A percentile compares a stretch with the other conserved stretches of the same genome.
Conservation (phyloP, 2,888 invertebrate genomes). For the Herminia tarsipennalis region DNA sequence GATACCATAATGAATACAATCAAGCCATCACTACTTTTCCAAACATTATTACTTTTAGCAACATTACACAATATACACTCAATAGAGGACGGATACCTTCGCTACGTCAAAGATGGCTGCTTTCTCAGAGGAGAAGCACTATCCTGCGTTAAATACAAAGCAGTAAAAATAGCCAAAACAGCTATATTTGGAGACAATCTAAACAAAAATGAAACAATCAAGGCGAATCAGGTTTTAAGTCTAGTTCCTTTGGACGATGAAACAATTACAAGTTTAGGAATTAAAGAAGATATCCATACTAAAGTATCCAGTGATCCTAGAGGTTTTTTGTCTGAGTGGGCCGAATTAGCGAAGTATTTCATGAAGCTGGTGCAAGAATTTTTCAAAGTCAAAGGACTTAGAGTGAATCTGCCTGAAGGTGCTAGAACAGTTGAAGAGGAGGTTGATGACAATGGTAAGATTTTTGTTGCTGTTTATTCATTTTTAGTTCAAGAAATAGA, state of each 20-base stretch:
- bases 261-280: constrained; percentile 55
- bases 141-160: constrained; percentile 77
- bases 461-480: neutral
- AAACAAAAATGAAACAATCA: constrained; percentile 67
- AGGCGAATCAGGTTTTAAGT: constrained; percentile 68
- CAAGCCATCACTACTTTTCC: constrained; percentile 19
- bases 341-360: constrained; percentile 74
- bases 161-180: constrained; percentile 73
- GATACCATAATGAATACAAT: constrained; percentile 39
- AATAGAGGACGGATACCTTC: constrained; percentile 71
- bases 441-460: constrained; percentile 60
- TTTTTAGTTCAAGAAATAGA: neutral
- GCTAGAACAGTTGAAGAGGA: constrained; percentile 74
- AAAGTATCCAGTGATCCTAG: constrained; percentile 54
- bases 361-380: constrained; percentile 74
- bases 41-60: constrained; percentile 39
- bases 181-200: constrained; percentile 67
- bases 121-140: constrained; percentile 72
- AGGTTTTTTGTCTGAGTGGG: constrained; percentile 76
- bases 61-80: constrained; percentile 43
- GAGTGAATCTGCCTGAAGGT: constrained; percentile 74
- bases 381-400: constrained; percentile 74
- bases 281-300: constrained; percentile 46
- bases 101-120: constrained; percentile 77
- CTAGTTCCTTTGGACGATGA: constrained; percentile 73